These are phyloP conservation scores for Parapsyche elsis DNA, from an alignment of 1,140 invertebrate species.

Conservation along the genomic window DNA sequence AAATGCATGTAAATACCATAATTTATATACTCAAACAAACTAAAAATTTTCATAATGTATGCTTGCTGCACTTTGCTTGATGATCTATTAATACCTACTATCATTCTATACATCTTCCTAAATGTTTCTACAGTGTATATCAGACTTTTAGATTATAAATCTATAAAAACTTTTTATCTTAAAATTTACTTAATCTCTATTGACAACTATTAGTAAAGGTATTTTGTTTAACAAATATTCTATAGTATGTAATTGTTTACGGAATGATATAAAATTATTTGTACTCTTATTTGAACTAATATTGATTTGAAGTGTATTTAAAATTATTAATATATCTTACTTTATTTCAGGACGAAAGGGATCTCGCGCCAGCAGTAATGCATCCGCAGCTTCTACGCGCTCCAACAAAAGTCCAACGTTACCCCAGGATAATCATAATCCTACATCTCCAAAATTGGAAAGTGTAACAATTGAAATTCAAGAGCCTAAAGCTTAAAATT, in stretches of 20 bases:
- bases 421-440: slow-evolving; percentile 57
- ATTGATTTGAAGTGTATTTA: slow-evolving; percentile 46
- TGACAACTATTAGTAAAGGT: too few relatives aligned
- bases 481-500: slow-evolving; percentile 64
- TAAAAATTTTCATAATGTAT: too few relatives aligned
- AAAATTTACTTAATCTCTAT: too few relatives aligned
- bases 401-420: slow-evolving; percentile 66
- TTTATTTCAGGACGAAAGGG: slow-evolving; percentile 73
- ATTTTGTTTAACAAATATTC: too few relatives aligned
- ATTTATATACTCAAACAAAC: too few relatives aligned
- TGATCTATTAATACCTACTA: too few relatives aligned
- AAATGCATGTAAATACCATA: too few relatives aligned
- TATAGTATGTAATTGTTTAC: too few relatives aligned
- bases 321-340: background rate
- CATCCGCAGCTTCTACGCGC: slow-evolving; percentile 70
- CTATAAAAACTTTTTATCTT: too few relatives aligned
- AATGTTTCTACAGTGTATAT: background rate
- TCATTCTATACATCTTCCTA: too few relatives aligned
- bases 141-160: background rate
- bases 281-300: background rate
- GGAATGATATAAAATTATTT: background rate
- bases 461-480: slow-evolving; percentile 71
- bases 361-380: slow-evolving; percentile 75
- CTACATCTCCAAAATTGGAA: slow-evolving; percentile 67
- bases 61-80: too few relatives aligned